Conservation (phyloP, 30 jellyfish, hydroid and myxozoan genomes). For the Pelagia noctiluca region DNA sequence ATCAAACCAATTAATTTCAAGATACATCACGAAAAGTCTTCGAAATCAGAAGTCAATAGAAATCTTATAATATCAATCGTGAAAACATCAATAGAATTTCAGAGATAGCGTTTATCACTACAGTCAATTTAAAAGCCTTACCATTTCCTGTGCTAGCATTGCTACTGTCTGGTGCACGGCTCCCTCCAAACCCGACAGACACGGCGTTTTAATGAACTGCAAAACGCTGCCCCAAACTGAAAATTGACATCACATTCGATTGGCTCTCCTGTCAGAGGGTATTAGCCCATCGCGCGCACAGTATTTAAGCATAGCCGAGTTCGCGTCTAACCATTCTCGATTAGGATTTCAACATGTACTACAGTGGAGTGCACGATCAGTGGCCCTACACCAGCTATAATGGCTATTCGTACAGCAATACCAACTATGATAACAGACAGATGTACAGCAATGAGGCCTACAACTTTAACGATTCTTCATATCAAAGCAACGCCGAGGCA, state of each 20-base stretch:
- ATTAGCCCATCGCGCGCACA: conserved; percentile 55
- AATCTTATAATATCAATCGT: no score
- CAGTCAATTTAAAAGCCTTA: conserved; percentile 1
- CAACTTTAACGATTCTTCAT: not conserved
- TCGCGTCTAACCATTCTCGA: conserved; percentile 51
- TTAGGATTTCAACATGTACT: conserved; percentile 26
- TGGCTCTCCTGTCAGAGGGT: conserved; percentile 81
- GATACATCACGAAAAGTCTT: no score
- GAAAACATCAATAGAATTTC: no score
- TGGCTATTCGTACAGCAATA: conserved; percentile 53
- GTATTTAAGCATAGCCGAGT: conserved; percentile 48
- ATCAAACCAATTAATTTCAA: no score
- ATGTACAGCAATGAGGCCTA: not conserved
- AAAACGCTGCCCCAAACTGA: conserved; percentile 68
- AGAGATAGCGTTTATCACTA: no score
- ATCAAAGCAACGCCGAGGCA: no score
- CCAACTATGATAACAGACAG: not conserved
- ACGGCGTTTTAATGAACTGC: conserved; percentile 66
- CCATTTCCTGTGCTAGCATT: conserved; percentile 77
- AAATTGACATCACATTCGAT: conserved; percentile 14
- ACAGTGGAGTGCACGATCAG: conserved; percentile 62
- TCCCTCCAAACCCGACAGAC: conserved; percentile 77
- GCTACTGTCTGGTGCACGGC: conserved; percentile 77
- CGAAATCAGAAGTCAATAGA: no score
- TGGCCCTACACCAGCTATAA: conserved; percentile 35